Base-by-base conservation (phyloP, 64 coral and sea anemone species). In the Montipora foliosa region DNA sequence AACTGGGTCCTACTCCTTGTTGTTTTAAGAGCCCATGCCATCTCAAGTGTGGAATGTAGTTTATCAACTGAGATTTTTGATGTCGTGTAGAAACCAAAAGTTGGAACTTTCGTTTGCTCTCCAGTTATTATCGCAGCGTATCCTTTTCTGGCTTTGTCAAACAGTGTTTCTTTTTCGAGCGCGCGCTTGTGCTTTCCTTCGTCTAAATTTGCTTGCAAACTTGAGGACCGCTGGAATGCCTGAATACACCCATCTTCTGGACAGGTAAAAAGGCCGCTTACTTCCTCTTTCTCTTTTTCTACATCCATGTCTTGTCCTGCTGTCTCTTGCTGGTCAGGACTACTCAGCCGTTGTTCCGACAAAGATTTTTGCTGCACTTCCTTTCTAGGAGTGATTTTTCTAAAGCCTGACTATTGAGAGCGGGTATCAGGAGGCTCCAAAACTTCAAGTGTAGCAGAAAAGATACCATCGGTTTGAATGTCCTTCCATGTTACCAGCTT, bases 1-100 rank as follows among this genome's bases (percentile, higher is more conserved):
- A 92, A 86, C 7, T 44, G 6, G 57, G 68, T 66, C 49, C 9
- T 44, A 8, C 19, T 82, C 51, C 13, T 62, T 14, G 79, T 49
- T 85, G 50, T 71, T 66, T 92, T 81, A 3, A 92, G 81, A 3
- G 80, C 71, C 90, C 80, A 85, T 53, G 71, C 90, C 90, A 92
- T 83, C 68, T 46, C 9, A 76, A 47, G 79, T 60, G 79, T 15
- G 51, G 44, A 6, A 29, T 29, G 29, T 29, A 29, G 29, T 29
- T 29, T 29, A 29, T 29, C 29, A 3, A 47, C 74, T 76, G 29
- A 2, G 13, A 25, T 4, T 46, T 57, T 8, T 19, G 78, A 80
- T 3, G 78, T 4, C 49, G 76, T 46, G 3, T 6, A 6, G 49
- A 80, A 57, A 80, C 49, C 48, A 6, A 80, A 15, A 8, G 49